Evolutionary conservation across 2,888 invertebrate species (phyloP), one percentile per base, ranked within the genome.

Genomic region (Hyppa rectilinea): DNA sequence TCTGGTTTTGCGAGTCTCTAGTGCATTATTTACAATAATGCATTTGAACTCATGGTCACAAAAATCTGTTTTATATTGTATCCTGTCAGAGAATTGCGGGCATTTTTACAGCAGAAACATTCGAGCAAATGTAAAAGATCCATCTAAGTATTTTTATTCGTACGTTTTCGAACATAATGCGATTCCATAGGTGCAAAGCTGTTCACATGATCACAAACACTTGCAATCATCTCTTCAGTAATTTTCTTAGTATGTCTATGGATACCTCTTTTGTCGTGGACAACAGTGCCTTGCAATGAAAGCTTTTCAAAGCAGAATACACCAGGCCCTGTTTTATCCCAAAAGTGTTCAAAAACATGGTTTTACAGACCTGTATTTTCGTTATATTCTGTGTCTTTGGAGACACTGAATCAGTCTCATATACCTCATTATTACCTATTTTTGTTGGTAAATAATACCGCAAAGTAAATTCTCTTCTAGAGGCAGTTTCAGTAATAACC

Each of bases 131-230:
- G 43, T 72, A 45, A 75, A 59, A 58, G 47, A 70, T 34, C 70
- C 72, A 68, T 74, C 74, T 52, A 74, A 61, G 59, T 78, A 72
- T 38, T 34, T 73, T 71, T 79, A 55, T 67, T 73, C 23, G 65
- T 60, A n/a, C 52, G 50, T 73, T 58, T 56, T 47, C 75, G 69
- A 52, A 59, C 49, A 70, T 71, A 79, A 68, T 79, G 76, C 20
- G 76, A 76, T 50, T 61, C 38, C 50, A 50, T 50, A 50, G 61
- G 61, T 29, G 61, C 61, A 61, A 50, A 60, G 17, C 52, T 61
- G 43, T 71, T 71, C 17, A 78, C 74, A 50, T 78, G 78, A 58
- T 59, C 68, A 58, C 67, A 69, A 47, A 78, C 74, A 58, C 66
- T 63, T 26, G 55, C 43, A 47, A 68, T 66, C 68, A 66, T 71